Base-by-base conservation (phyloP, 2,888 invertebrate species). In the Ophion ventricosus region DNA sequence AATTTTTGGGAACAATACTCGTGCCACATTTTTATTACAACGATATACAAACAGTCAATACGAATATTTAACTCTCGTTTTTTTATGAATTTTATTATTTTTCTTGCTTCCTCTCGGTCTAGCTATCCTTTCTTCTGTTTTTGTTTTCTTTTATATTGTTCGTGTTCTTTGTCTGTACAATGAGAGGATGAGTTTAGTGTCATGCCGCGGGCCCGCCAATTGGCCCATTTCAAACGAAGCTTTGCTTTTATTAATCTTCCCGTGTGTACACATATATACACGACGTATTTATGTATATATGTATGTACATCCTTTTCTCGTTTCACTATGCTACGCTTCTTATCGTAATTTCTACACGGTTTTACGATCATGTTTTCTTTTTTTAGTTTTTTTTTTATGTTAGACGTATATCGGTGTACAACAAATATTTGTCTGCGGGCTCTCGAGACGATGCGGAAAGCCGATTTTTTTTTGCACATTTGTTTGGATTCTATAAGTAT, bases 1-100 rank as follows among this genome's bases (percentile, higher is more conserved):
- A 64, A 63, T 87, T 86, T 87, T 63, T 83, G 85, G 84, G 83
- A 86, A 82, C 88, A 90, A 89, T 81, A 87, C 85, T 88, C 88
- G 85, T 87, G 85, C 85, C 87, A 87, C 88, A 88, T 54, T 63
- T 69, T 69, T 43, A 76, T 91, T 89, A 90, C 89, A 90, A 90
- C 88, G 87, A 90, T 91, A 91, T 91, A 91, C 88, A 91, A 91
- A 92, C 89, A 91, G 89, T 90, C 88, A 89, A 82, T 89, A 88
- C 86, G 82, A 80, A 87, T 83, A 80, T 67, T 57, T 59, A 49
- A 49, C 17, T 49, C 17, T 49, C 49, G 74, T 69, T 35, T 74
- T 74, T 54, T 54, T 35, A 7, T 5, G 4, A 2, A 11, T 57
- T 61, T 79, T 35, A 85, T 74, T 26, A 43, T 25, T 79, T 76